Evolutionary conservation across 1,140 invertebrate genomes (phyloP).

Genomic region (Nebria ingens): DNA sequence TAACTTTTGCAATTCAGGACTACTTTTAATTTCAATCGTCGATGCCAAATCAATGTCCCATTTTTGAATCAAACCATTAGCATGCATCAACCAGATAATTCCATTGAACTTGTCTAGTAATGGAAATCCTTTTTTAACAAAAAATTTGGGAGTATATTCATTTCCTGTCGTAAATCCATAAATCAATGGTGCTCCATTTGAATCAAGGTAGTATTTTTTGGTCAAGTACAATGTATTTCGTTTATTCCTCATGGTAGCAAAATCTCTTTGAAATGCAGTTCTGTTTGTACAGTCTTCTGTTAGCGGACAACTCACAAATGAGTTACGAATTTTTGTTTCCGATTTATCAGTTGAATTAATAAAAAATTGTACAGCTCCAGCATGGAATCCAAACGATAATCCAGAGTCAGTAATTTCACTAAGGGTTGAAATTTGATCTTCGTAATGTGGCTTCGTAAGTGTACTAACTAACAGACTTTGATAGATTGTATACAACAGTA

Average conservation of each 20-base stretch:
- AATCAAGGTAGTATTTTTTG: not conserved
- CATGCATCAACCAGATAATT: not conserved
- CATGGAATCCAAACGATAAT: not conserved
- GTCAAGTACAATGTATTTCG: conserved; percentile 9
- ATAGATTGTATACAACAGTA: not conserved
- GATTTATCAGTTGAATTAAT: not conserved
- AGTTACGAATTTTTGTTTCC: not conserved
- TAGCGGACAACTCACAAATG: not conserved
- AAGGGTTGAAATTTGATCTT: not conserved
- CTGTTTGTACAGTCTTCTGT: not conserved
- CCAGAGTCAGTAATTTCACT: not conserved
- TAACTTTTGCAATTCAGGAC: too few species aligned
- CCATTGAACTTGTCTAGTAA: conserved; percentile 6
- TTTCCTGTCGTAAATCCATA: not conserved
- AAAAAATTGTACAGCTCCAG: not conserved
- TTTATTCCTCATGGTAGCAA: conserved; percentile 10
- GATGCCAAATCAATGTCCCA: conserved; percentile 4
- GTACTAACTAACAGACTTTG: not conserved
- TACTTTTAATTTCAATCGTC: too few species aligned
- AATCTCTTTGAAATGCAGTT: conserved; percentile 7
- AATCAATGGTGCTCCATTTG: not conserved
- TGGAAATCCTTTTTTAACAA: not conserved
- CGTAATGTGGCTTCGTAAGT: not conserved
- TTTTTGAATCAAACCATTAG: conserved; percentile 10
- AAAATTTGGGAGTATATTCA: not conserved